These are phyloP conservation scores for Tridacna crocea DNA, from an alignment of 2,888 invertebrate genomes.

Conservation along the genomic window DNA sequence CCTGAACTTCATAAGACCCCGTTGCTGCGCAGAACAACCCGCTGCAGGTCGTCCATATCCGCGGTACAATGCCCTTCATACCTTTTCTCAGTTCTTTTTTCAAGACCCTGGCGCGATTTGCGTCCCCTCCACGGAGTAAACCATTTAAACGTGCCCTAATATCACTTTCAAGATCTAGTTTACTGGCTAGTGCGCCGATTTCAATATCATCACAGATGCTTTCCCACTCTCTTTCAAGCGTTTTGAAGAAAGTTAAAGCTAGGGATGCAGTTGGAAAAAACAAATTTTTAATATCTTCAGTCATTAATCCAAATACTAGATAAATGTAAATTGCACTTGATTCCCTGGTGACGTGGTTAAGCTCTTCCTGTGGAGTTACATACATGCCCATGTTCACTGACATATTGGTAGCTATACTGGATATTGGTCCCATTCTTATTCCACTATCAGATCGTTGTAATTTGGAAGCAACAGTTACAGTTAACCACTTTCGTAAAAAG, in stretches of 20 bases:
- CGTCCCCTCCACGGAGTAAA: conserved; percentile 27
- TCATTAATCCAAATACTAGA: conserved; percentile 55
- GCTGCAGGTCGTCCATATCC: conserved; percentile 56
- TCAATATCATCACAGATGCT: conserved; percentile 58
- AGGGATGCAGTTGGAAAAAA: conserved; percentile 48
- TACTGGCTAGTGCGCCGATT: conserved; percentile 37
- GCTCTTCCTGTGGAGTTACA: conserved; percentile 36
- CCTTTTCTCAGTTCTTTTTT: conserved; percentile 52
- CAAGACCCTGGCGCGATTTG: conserved; percentile 37
- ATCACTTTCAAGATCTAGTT: conserved; percentile 25
- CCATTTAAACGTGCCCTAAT: conserved; percentile 16
- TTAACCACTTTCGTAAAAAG: conserved; percentile 46
- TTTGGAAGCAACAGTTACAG: conserved; percentile 31
- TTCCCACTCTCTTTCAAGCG: conserved; percentile 53
- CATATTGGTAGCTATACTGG: conserved; percentile 36
- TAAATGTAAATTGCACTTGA: conserved; percentile 52
- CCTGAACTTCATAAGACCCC: conserved; percentile 51
- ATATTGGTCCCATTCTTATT: conserved; percentile 53
- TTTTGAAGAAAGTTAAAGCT: conserved; percentile 53
- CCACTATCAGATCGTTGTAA: conserved; percentile 38
- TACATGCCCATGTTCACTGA: conserved; percentile 40
- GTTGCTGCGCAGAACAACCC: conserved; percentile 56
- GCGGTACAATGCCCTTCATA: conserved; percentile 48
- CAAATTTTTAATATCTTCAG: conserved; percentile 49
- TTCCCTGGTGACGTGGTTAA: conserved; percentile 23